phyloP scores from a whole-genome alignment of 2,888 invertebrate genomes.

The Glyphotaelius pellucidus region DNA sequence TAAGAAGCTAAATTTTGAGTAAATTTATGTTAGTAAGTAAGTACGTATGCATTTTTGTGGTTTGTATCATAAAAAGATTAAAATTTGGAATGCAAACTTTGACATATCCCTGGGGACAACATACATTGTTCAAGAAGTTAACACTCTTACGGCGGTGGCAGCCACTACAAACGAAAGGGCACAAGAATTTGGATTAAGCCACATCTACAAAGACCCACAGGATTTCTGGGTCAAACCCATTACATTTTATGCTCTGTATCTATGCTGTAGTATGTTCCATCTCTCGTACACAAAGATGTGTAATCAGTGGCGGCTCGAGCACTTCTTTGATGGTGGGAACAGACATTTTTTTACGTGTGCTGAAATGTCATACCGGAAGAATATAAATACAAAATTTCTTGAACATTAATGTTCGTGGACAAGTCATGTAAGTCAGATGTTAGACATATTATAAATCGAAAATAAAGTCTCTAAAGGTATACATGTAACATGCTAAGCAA shows the following conservation, averaged over 20 bases:
- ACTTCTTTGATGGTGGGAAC: too few relatives aligned
- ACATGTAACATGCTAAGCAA: too few relatives aligned
- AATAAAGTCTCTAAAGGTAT: too few relatives aligned
- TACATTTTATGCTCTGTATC: background rate
- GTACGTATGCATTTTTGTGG: background rate
- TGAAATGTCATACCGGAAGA: too few relatives aligned
- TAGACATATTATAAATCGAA: too few relatives aligned
- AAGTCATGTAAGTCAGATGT: too few relatives aligned
- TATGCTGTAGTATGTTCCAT: background rate
- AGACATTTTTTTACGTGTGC: too few relatives aligned
- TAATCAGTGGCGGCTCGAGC: background rate
- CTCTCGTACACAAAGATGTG: background rate
- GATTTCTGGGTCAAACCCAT: background rate
- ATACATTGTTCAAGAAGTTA: background rate
- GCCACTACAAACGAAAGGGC: background rate
- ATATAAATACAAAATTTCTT: too few relatives aligned
- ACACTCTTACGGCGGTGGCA: background rate
- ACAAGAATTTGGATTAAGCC: constrained; percentile 2
- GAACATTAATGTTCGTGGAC: too few relatives aligned
- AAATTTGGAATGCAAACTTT: background rate
- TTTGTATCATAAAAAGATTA: background rate
- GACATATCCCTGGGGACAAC: background rate
- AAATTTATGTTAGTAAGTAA: too few relatives aligned
- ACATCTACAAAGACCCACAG: background rate
- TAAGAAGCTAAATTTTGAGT: too few relatives aligned